phyloP scores from a whole-genome alignment of 2,888 invertebrate genomes.

The Myathropa florea region DNA sequence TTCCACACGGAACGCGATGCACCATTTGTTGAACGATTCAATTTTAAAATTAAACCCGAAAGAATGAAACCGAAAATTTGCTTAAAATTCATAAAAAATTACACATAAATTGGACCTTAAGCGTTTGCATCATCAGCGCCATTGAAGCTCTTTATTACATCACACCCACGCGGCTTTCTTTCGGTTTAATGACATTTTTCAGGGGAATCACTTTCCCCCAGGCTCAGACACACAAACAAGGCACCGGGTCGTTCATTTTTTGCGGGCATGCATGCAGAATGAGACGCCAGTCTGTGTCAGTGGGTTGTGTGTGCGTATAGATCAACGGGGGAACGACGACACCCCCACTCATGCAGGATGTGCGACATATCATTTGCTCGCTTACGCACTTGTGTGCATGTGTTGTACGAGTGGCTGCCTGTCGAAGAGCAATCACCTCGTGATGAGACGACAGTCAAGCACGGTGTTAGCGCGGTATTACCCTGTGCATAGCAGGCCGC shows the following conservation, averaged over 20 bases:
- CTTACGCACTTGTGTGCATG: not conserved
- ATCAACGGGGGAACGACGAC: constrained; percentile 9
- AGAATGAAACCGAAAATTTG: not conserved
- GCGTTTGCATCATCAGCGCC: constrained; percentile 32
- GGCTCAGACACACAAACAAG: not conserved
- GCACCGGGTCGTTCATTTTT: not conserved
- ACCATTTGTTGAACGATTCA: constrained; percentile 11
- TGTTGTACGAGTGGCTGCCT: not conserved
- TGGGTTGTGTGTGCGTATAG: not conserved
- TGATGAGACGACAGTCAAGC: not conserved
- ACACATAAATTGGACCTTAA: constrained; percentile 25
- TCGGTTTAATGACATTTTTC: constrained; percentile 37
- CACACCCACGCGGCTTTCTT: constrained; percentile 30
- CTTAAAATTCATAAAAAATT: not conserved
- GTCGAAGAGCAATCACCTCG: not conserved
- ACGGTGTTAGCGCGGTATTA: not conserved
- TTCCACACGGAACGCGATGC: not conserved
- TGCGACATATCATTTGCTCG: not conserved
- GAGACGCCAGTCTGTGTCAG: not conserved
- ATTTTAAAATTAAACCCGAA: constrained; percentile 20
- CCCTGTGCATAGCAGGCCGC: not conserved
- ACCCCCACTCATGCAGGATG: not conserved
- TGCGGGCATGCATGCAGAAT: not conserved
- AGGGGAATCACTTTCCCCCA: not conserved
- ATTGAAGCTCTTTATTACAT: constrained; percentile 18